These are phyloP conservation scores for Gandaritis pyraliata DNA, from an alignment of 2,888 invertebrate species.

Conservation along the genomic window DNA sequence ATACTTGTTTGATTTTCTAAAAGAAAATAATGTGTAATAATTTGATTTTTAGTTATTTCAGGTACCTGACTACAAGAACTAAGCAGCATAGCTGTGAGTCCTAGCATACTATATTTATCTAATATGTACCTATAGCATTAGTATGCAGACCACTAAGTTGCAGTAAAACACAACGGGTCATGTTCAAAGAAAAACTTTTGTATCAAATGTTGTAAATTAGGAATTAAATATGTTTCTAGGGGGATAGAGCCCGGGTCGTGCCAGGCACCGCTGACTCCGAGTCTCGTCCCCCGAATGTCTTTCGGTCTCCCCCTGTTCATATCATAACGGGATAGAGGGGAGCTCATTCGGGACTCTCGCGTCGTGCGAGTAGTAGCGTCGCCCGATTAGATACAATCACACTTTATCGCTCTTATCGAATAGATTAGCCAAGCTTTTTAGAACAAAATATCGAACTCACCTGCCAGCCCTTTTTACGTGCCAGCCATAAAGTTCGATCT, in stretches of 20 bases:
- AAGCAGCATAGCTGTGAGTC: too few species aligned
- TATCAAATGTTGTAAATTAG: background rate
- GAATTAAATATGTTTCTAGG: constrained; percentile 46
- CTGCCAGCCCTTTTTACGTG: constrained; percentile 68
- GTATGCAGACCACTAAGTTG: too few species aligned
- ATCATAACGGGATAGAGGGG: constrained; percentile 67
- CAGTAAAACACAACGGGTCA: too few species aligned
- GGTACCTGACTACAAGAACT: too few species aligned
- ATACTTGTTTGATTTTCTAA: background rate
- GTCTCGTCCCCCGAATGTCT: constrained; percentile 59
- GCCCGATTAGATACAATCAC: constrained; percentile 31
- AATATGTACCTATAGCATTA: too few species aligned
- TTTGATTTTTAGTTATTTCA: background rate
- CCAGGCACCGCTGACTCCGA: constrained; percentile 64
- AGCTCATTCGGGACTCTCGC: constrained; percentile 52
- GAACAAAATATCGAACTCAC: constrained; percentile 58
- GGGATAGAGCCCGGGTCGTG: constrained; percentile 63
- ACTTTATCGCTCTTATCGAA: constrained; percentile 34
- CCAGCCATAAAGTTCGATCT: constrained; percentile 73
- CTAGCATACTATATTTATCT: too few species aligned
- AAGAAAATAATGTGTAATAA: background rate
- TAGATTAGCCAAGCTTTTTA: constrained; percentile 41
- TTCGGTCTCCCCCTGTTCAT: constrained; percentile 35
- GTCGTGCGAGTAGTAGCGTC: constrained; percentile 46
- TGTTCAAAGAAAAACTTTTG: background rate